These are phyloP conservation scores for Hylyphantes graminicola DNA, from an alignment of 1,140 invertebrate species.

Conservation along the genomic window DNA sequence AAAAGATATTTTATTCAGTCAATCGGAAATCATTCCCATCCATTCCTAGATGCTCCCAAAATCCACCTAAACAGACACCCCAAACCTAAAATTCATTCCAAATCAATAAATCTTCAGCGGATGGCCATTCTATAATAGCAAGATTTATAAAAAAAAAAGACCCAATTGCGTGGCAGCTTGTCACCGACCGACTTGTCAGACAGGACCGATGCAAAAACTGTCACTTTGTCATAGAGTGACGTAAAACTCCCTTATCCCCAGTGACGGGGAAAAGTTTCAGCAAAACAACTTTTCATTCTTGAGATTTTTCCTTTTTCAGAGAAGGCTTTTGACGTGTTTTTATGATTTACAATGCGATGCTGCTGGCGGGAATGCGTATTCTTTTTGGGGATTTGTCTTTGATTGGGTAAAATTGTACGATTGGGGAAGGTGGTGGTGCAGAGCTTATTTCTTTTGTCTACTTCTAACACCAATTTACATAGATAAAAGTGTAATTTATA, in stretches of 20 bases:
- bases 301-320: conserved; percentile 30
- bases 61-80: conserved; percentile 7
- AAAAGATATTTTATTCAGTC: too few relatives aligned
- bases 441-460: too few relatives aligned
- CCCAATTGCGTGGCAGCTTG: conserved; percentile 47
- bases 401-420: too few relatives aligned
- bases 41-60: neutral
- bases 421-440: too few relatives aligned
- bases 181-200: conserved; percentile 44
- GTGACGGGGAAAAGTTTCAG: conserved; percentile 44
- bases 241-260: conserved; percentile 41
- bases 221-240: conserved; percentile 53
- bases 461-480: too few relatives aligned
- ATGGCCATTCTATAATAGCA: conserved; percentile 43
- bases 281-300: conserved; percentile 43
- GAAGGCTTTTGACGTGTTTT: conserved; percentile 49
- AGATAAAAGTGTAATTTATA: too few relatives aligned
- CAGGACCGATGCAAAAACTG: conserved; percentile 54
- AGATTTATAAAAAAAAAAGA: conserved; percentile 20
- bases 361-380: conserved; percentile 11
- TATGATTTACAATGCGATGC: conserved; percentile 34
- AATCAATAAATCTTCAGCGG: conserved; percentile 52
- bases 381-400: too few relatives aligned
- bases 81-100: conserved; percentile 33
- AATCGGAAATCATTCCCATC: too few relatives aligned